Base-by-base conservation (phyloP, 2,113 vertebrate species). In the Gnathonemus longibarbis region DNA sequence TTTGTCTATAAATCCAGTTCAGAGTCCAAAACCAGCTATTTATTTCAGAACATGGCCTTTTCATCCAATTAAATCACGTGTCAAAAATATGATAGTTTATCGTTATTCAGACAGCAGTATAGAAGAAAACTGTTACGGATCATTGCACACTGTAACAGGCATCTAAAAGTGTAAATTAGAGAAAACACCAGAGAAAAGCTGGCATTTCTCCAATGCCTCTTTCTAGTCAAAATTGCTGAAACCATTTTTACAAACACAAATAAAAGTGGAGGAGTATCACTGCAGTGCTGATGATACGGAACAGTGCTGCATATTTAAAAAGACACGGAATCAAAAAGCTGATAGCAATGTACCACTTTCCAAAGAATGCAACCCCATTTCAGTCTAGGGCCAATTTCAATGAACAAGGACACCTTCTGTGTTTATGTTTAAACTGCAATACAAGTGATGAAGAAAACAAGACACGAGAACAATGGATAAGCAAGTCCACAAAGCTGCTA, bases 61-160 rank as follows among this genome's bases (percentile, higher is more conserved):
- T 66, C 88, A 46, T 88, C 45, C 53, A 70, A 88, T 74, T 70
- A 39, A 48, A 74, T 48, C 42, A 70, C 8, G 24, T 46, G 21
- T 70, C 39, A 88, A 74, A 88, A 88, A 49, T 49, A 49, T 11
- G 88, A 27, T 74, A 27, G 17, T 74, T 74, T 62, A 42, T 88
- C 31, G 74, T 88, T 88, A 88, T 88, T 74, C 62, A 48, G 88
- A 49, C 88, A 62, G 49, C 88, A 35, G 35, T 84, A 48, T 62
- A 39, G 84, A 89, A 45, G 39, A 58, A 83, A 83, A 53, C 77
- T 45, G 48, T 48, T 84, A 52, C 24, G 13, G 39, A 84, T 89
- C 50, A 62, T 21, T 58, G 80, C 31, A 35, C 11, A 56, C 24
- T 24, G 50, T 48, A 31, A 42, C 21, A 89, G 35, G 9, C 89